These are phyloP conservation scores for Notolepis coatsorum DNA, from an alignment of 2,797 vertebrate genomes.

Conservation along the genomic window DNA sequence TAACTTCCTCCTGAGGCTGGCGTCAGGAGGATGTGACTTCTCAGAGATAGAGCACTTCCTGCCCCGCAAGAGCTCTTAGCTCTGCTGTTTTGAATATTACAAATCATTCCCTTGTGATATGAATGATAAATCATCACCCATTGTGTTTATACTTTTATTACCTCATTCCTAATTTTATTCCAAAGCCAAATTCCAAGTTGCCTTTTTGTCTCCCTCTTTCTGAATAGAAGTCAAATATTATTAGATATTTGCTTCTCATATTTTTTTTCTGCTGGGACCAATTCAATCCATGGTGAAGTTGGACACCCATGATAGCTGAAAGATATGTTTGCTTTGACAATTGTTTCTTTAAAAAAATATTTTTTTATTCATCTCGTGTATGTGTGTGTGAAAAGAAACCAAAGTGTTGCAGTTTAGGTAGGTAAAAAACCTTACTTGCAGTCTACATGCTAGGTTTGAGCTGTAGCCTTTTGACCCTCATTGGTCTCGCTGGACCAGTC, in stretches of 20 bases:
- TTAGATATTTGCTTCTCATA: conserved; percentile 54
- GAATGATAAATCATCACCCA: conserved; percentile 47
- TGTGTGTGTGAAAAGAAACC: no score
- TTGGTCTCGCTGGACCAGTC: conserved; percentile 85
- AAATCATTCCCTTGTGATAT: conserved; percentile 48
- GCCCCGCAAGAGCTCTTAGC: conserved; percentile 61
- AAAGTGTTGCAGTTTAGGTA: conserved; percentile 2
- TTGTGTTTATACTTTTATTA: conserved; percentile 61
- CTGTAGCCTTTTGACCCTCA: conserved; percentile 39
- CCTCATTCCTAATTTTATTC: conserved; percentile 72
- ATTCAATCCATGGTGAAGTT: conserved; percentile 54
- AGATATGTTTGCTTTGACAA: conserved; percentile 37
- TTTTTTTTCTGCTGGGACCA: conserved; percentile 51
- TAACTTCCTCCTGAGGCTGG: conserved; percentile 84
- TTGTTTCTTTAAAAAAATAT: conserved; percentile 48
- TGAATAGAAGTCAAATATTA: conserved; percentile 11
- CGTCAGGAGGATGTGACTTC: conserved; percentile 73
- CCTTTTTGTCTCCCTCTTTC: conserved; percentile 57
- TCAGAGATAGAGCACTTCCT: conserved; percentile 71
- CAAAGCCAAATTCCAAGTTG: conserved; percentile 74
- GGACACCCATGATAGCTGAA: conserved; percentile 60
- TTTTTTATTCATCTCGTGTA: conserved; percentile 48
- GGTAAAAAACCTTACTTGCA: conserved; percentile 22
- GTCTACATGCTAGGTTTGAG: conserved; percentile 17
- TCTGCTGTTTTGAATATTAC: conserved; percentile 49